Evolutionary conservation across 2,797 vertebrate genomes (phyloP), one percentile per base, ranked within the genome.

Genomic region (Sylvilagus floridanus): DNA sequence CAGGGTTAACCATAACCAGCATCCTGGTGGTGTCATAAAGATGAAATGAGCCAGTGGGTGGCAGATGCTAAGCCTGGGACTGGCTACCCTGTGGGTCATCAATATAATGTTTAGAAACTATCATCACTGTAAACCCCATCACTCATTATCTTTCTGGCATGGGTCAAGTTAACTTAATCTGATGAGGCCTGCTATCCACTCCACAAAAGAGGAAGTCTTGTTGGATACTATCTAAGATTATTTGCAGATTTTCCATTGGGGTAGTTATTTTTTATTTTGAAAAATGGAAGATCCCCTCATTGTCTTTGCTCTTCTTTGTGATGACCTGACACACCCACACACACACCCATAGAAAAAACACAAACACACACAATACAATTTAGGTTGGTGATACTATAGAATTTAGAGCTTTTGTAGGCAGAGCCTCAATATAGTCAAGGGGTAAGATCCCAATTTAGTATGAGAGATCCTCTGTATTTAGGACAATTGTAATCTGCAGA

Each of bases 211-310:
- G 28, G 30, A 52, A 54, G 16, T 47, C 5, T 24, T 26, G 22
- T 30, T 65, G 6, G 24, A 5, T 88, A 1, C 68, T 71, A 17
- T 96, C 62, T 73, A 62, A 95, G 88, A 54, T 66, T n/a, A 30
- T 73, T 57, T 57, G 4, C 54, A 57, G 19, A 65, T 75, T 77
- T 83, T 65, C 66, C 66, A 32, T 72, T 95, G 60, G 54, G 68
- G n/a, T 89, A 76, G 9, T 54, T 6, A 17, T 66, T 84, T 42
- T 96, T 72, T 2, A 9, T 90, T 94, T 79, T 87, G 52, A 62
- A 60, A 72, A 73, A 65, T 6, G 13, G 30, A 32, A 50, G 3
- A 85, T 81, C 68, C 68, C 4, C 57, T 52, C 26, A 75, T 84
- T 77, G 35, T 73, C 37, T 91, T 32, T 54, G 2, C 63, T 76